phyloP scores from a whole-genome alignment of 2,113 vertebrate species.

The Rhodinocichla rosea region DNA sequence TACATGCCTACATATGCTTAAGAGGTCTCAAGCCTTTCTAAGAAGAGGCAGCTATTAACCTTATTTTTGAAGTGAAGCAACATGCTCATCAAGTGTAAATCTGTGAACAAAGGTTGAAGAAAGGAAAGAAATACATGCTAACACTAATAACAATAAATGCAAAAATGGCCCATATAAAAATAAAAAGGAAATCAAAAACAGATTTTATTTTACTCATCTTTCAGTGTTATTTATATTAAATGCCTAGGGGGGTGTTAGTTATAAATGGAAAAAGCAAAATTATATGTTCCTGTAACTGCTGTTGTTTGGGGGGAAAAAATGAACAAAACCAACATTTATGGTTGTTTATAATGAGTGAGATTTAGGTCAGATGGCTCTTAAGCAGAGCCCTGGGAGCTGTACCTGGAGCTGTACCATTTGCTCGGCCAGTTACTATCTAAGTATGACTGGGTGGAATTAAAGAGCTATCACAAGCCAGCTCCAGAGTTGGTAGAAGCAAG shows the following conservation, averaged over 20 bases:
- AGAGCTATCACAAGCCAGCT: neutral
- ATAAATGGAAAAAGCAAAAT: neutral
- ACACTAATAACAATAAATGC: neutral
- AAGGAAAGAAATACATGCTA: neutral
- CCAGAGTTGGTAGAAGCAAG: neutral
- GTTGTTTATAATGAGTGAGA: neutral
- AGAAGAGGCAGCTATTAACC: neutral
- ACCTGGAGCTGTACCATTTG: neutral
- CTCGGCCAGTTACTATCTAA: neutral
- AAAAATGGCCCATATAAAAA: neutral
- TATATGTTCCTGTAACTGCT: neutral
- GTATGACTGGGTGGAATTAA: neutral
- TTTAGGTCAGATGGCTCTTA: neutral
- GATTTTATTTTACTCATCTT: neutral
- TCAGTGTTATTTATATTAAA: neutral
- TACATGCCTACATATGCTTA: neutral
- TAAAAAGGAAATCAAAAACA: conserved; percentile 7
- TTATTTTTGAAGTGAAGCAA: neutral
- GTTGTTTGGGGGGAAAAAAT: neutral
- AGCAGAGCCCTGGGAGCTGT: neutral
- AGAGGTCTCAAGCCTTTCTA: neutral
- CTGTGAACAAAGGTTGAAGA: neutral
- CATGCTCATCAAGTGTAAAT: neutral
- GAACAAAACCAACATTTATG: neutral
- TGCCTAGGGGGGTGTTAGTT: neutral